These are phyloP conservation scores for Calliphora vicina DNA, from an alignment of 1,140 invertebrate species.

Conservation along the genomic window DNA sequence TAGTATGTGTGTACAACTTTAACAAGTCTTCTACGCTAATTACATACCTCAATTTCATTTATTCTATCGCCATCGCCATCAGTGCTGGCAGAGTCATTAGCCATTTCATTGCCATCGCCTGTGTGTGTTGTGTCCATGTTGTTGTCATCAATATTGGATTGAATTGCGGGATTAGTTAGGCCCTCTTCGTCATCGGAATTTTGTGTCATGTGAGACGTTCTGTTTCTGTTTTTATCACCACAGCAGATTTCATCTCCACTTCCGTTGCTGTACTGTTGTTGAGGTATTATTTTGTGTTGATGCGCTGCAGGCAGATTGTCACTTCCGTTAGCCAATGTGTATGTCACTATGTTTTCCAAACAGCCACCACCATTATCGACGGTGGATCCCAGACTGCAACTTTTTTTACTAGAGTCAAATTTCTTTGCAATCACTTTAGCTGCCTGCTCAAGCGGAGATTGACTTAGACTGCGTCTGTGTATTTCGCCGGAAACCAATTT, in stretches of 20 bases:
- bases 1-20: too few relatives aligned
- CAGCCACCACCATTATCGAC: background rate
- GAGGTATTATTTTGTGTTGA: conserved; percentile 38
- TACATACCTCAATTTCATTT: conserved; percentile 27
- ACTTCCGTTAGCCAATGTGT: background rate
- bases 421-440: conserved; percentile 32
- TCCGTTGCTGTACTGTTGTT: conserved; percentile 34
- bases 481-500: conserved; percentile 57
- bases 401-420: conserved; percentile 41
- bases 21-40: background rate
- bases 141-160: conserved; percentile 37
- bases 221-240: conserved; percentile 10
- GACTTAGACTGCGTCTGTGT: conserved; percentile 55
- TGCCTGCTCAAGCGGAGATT: conserved; percentile 47
- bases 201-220: background rate
- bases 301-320: conserved; percentile 45
- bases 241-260: conserved; percentile 28
- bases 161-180: conserved; percentile 54
- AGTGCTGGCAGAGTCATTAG: background rate
- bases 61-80: background rate
- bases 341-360: background rate
- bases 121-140: background rate
- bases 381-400: background rate
- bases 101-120: background rate
- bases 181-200: conserved; percentile 39